Evolutionary conservation across 53 echinoderm and acorn worm species (phyloP).

Genomic region (Apostichopus leukothele): DNA sequence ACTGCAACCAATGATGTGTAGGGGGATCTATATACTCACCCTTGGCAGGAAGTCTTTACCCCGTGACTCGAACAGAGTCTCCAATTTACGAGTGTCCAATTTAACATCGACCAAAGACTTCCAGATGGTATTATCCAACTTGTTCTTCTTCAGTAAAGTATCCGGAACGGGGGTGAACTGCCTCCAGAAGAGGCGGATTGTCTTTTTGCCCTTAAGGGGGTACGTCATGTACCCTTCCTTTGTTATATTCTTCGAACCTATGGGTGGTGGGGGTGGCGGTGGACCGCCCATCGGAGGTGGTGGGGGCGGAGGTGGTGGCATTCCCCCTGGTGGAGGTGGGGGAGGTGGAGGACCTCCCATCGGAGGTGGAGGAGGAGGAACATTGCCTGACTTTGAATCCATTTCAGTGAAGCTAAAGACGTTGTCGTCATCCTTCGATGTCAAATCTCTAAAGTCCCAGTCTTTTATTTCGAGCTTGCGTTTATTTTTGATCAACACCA

Average conservation of each 20-base stretch:
- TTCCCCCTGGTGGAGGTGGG: slow-evolving; percentile 67
- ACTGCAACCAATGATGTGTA: too few relatives aligned
- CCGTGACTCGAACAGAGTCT: slow-evolving; percentile 93
- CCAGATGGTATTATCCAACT: slow-evolving; percentile 79
- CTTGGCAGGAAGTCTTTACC: slow-evolving; percentile 80
- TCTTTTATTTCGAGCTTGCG: slow-evolving; percentile 78
- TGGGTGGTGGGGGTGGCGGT: slow-evolving; percentile 41
- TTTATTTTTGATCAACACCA: slow-evolving; percentile 68
- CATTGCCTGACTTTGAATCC: slow-evolving; percentile 37
- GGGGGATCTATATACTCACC: slow-evolving; percentile 54
- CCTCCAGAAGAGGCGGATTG: slow-evolving; percentile 92
- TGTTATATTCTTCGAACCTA: slow-evolving; percentile 30
- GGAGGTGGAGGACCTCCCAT: slow-evolving; percentile 45
- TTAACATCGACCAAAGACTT: slow-evolving; percentile 63
- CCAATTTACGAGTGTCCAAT: slow-evolving; percentile 86
- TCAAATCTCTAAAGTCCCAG: slow-evolving; percentile 90
- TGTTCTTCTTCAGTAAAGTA: slow-evolving; percentile 61
- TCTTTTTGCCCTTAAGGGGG: slow-evolving; percentile 92
- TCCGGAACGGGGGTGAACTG: slow-evolving; percentile 72
- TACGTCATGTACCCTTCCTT: slow-evolving; percentile 61
- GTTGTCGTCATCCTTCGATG: slow-evolving; percentile 77
- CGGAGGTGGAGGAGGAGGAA: slow-evolving; percentile 66
- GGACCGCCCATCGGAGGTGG: slow-evolving; percentile 61
- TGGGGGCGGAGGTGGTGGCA: slow-evolving; percentile 56
- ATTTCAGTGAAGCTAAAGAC: slow-evolving; percentile 59